Base-by-base conservation (phyloP, 2,113 vertebrate genomes). In the Fregetta grallaria region DNA sequence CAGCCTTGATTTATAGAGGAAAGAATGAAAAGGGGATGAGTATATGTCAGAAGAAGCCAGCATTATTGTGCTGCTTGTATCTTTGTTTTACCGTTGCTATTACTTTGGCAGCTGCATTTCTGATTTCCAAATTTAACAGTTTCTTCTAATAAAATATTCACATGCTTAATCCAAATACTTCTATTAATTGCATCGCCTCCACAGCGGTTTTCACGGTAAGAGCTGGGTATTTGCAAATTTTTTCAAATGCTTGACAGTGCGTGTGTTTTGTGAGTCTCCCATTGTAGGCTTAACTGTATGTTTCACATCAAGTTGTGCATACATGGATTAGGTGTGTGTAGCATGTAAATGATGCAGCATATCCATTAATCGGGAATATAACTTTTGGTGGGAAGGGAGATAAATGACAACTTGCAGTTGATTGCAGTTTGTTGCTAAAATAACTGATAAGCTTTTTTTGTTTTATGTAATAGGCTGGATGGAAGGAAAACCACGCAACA, bases 401-500 rank as follows among this genome's bases (percentile, higher is more conserved):
- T 66, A 89, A 77, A 79, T 6, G 6, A 49, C 68, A 79, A 40
- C 63, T 79, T 81, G 21, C 44, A 55, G 19, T 85, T 95, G 86
- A 91, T 93, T 87, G 30, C 50, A 86, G 70, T 78, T 76, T 94
- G 45, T 68, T 89, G 55, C 53, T 86, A 27, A 80, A 91, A 79
- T 92, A 71, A 84, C 82, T 91, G 74, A 92, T n/a, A 58, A 73
- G 42, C 23, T 76, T 32, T 90, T 90, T 75, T 65, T 94, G 36
- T 32, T 91, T 61, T 77, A 26, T 66, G 75, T 75, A 42, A 83
- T 94, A 99, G 99, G 99, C 99, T 44, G 99, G 99, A 91, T 99
- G 99, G 99, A 99, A 99, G 97, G 99, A 99, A 98, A 99, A 99
- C 95, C 99, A 99, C 0, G 98, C 99, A 91, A 99, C 99, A 3